These are phyloP conservation scores for Actinemys pallida DNA, from an alignment of 2,113 vertebrate genomes.

Conservation along the genomic window DNA sequence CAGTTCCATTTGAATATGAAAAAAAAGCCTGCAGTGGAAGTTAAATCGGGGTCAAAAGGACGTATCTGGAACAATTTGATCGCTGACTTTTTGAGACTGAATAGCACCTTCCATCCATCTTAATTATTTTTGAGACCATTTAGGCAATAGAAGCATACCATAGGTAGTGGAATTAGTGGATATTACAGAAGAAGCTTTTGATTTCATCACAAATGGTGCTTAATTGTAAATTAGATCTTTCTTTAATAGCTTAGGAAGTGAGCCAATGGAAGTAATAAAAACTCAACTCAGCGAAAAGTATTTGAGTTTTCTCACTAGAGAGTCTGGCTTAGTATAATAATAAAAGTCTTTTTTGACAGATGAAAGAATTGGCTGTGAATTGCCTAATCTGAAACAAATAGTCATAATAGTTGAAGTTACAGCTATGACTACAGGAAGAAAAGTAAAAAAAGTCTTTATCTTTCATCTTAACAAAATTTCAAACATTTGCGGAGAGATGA, in stretches of 20 bases:
- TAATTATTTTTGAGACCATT: neutral
- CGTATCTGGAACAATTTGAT: neutral
- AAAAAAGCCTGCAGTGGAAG: neutral
- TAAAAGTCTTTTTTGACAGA: slow-evolving; percentile 7
- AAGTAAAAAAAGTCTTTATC: neutral
- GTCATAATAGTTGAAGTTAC: neutral
- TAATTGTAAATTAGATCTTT: slow-evolving; percentile 16
- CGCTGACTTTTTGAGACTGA: neutral
- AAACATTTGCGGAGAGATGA: neutral
- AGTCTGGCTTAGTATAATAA: slow-evolving; percentile 4
- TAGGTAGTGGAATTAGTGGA: neutral
- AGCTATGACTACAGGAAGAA: neutral
- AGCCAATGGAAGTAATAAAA: neutral
- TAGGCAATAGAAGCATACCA: neutral
- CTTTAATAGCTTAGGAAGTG: neutral
- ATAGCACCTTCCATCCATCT: neutral
- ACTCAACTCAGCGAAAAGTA: slow-evolving; percentile 28
- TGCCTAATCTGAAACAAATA: neutral
- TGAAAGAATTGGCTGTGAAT: neutral
- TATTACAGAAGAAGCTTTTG: neutral
- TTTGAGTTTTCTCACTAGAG: neutral
- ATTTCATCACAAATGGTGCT: slow-evolving; percentile 12
- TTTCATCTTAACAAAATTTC: neutral
- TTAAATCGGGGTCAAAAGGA: neutral
- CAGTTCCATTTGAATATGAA: slow-evolving; percentile 7